Base-by-base conservation (phyloP, 2,888 invertebrate species). In the Volucella bombylans region DNA sequence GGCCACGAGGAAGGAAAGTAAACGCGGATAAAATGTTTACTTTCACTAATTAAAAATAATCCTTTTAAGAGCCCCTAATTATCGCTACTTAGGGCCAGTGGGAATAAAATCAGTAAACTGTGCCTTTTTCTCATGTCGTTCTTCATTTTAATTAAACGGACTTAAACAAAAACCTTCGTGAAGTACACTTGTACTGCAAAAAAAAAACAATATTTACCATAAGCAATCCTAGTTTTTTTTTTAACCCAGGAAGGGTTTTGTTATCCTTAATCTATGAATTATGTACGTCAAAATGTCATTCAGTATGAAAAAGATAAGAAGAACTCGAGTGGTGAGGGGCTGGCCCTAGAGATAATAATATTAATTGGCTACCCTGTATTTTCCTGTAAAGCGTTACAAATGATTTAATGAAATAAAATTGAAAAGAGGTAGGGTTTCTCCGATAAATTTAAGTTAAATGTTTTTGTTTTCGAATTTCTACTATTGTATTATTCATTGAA, bases 1-100 rank as follows among this genome's bases (percentile, higher is more conserved):
- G 71, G 50, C 71, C 64, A 64, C 55, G 72, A 54, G 54, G 38
- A 50, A 79, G 52, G 67, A 72, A 72, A 59, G 71, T 31, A 31
- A 72, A 79, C 59, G 57, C 50, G 69, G 62, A 81, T 76, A 81
- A 81, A 74, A 74, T 65, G 69, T 81, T 76, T 76, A 64, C 69
- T 81, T 50, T 45, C 76, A 52, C 81, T 81, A 81, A 81, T 81
- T 81, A 81, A 81, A 76, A 76, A 45, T 81, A 81, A 81, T 76
- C 76, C 81, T 65, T 74, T 76, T 64, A 43, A 64, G 64, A 68
- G 64, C 43, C 55, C 72, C 76, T 81, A 74, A 81, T 81, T 81
- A 76, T 64, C 50, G 76, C 76, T 65, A 62, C 76, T 81, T 81
- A 76, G 71, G 18, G 64, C 57, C 57, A 64, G 76, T 71, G 71